Conservation (phyloP, 1,140 invertebrate species). For the Pomacea maculata region DNA sequence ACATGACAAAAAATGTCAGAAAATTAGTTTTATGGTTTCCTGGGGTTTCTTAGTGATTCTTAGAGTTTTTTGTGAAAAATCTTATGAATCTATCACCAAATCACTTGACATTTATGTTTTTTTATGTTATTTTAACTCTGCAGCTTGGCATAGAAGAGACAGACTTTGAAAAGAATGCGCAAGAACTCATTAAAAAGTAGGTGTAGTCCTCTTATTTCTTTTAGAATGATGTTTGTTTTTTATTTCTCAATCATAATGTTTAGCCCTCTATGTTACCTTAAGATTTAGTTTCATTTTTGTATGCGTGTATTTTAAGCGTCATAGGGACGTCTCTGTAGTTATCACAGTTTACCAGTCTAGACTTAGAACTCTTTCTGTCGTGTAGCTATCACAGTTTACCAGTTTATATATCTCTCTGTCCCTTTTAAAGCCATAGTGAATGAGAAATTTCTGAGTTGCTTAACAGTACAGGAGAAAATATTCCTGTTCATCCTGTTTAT, state of each 20-base stretch:
- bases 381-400: no score
- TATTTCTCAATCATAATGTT: not conserved
- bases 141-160: conserved; percentile 2
- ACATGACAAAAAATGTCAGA: not conserved
- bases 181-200: conserved; percentile 14
- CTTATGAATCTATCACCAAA: not conserved
- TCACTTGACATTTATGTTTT: not conserved
- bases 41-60: not conserved
- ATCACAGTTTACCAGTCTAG: no score
- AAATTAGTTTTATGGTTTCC: not conserved
- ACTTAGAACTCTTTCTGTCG: no score
- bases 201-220: not conserved
- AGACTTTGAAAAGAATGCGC: conserved; percentile 1
- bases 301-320: no score
- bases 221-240: not conserved
- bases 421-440: no score
- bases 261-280: no score
- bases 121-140: not conserved
- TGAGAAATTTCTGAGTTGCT: no score
- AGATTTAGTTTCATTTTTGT: no score
- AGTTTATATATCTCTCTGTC: no score
- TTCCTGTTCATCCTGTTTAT: no score
- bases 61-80: not conserved
- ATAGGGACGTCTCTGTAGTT: no score
- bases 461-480: no score